Evolutionary conservation across 1,140 invertebrate genomes (phyloP).

Genomic region (Calliphora vicina): DNA sequence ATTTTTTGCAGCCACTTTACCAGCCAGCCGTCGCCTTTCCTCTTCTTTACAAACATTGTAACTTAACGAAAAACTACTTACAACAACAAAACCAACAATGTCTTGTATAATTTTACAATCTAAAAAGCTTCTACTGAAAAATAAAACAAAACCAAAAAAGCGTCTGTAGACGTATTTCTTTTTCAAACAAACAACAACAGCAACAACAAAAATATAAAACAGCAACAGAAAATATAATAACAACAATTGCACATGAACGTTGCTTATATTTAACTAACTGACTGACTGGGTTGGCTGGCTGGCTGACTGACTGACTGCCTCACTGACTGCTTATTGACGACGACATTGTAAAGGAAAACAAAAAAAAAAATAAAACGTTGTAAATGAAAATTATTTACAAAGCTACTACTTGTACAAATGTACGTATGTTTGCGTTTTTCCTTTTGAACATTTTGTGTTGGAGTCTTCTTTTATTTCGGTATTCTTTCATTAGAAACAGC

Average conservation of each 20-base stretch:
- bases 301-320: too few species aligned
- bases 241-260: not conserved
- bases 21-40: not conserved
- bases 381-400: not conserved
- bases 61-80: too few species aligned
- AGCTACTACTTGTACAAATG: too few species aligned
- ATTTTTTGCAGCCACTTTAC: not conserved
- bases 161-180: conserved; percentile 9
- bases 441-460: not conserved
- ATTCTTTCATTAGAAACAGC: not conserved
- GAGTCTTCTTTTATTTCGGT: not conserved
- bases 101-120: conserved; percentile 6
- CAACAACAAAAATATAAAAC: too few species aligned
- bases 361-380: not conserved
- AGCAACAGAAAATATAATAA: not conserved
- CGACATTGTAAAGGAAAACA: not conserved
- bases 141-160: not conserved
- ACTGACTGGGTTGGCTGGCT: too few species aligned
- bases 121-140: conserved; percentile 1
- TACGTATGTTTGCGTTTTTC: not conserved
- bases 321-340: not conserved
- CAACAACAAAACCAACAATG: not conserved
- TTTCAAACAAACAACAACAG: not conserved
- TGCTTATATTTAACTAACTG: not conserved
- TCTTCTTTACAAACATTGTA: too few species aligned